Conservation (phyloP, 2,797 vertebrate genomes). For the Onychomys arenicola region DNA sequence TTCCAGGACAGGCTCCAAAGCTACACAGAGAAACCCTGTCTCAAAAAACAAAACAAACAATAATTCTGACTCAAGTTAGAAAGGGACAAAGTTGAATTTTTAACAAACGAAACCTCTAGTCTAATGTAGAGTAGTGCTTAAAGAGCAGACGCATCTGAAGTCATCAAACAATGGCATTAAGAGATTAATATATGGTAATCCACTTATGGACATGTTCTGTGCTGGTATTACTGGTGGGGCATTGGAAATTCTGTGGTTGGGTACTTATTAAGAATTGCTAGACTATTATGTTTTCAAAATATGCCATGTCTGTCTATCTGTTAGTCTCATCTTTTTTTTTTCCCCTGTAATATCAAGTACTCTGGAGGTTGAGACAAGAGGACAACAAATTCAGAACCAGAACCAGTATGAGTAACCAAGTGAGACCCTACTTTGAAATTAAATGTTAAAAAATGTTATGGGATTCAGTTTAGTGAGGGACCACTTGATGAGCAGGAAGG, state of each 20-base stretch:
- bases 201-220: not conserved
- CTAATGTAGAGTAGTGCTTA: not conserved
- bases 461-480: not conserved
- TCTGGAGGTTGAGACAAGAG: not conserved
- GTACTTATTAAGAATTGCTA: not conserved
- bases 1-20: too few relatives aligned
- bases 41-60: too few relatives aligned
- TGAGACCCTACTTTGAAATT: not conserved
- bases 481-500: not conserved
- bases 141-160: not conserved
- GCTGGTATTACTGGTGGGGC: not conserved
- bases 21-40: too few relatives aligned
- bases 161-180: not conserved
- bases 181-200: not conserved
- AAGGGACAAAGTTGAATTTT: not conserved
- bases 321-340: not conserved
- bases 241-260: not conserved
- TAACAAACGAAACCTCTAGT: not conserved
- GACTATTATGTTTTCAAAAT: not conserved
- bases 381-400: not conserved
- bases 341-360: not conserved
- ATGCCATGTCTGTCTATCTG: not conserved
- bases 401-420: not conserved
- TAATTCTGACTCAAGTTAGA: conserved; percentile 1
- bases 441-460: too few relatives aligned